Conservation (phyloP, 2,113 vertebrate genomes). For the Triplophysa rosa region DNA sequence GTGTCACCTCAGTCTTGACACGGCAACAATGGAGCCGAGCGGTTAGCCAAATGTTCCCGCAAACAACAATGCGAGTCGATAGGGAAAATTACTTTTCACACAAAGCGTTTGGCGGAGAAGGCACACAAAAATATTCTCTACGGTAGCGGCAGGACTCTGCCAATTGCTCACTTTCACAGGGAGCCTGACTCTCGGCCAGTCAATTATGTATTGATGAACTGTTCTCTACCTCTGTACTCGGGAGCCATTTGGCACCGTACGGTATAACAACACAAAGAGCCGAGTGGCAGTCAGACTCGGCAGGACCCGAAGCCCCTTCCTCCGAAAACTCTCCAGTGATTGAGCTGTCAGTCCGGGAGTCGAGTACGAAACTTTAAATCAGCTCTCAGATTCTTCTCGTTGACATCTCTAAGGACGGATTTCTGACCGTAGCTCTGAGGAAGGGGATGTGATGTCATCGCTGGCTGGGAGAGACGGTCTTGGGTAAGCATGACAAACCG, state of each 20-base stretch:
- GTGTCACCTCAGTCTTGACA: conserved; percentile 22
- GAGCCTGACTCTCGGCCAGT: conserved; percentile 63
- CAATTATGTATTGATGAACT: conserved; percentile 69
- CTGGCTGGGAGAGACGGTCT: conserved; percentile 61
- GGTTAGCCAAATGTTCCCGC: conserved; percentile 8
- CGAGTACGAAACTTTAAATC: conserved; percentile 13
- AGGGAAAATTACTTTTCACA: conserved; percentile 40
- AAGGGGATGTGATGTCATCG: conserved; percentile 52
- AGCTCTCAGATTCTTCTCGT: conserved; percentile 21
- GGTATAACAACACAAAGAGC: conserved; percentile 44
- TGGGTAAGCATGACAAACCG: conserved; percentile 73
- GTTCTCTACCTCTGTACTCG: conserved; percentile 63
- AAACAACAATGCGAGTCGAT: conserved; percentile 43
- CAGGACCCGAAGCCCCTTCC: conserved; percentile 35
- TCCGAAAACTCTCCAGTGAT: conserved; percentile 42
- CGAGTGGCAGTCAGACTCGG: conserved; percentile 56
- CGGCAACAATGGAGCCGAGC: conserved; percentile 3
- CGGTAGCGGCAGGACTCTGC: conserved; percentile 56
- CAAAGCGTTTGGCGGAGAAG: conserved; percentile 42
- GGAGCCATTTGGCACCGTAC: conserved; percentile 59
- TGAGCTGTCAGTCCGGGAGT: conserved; percentile 45
- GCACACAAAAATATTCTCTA: conserved; percentile 37
- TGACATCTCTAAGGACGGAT: conserved; percentile 54
- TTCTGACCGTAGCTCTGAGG: conserved; percentile 43
- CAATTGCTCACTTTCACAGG: conserved; percentile 58